Percentiles rank a stretch among this genome's conserved stretches.
phyloP scores from a whole-genome alignment of 2,888 invertebrate genomes.

The Matsumyia berberina region DNA sequence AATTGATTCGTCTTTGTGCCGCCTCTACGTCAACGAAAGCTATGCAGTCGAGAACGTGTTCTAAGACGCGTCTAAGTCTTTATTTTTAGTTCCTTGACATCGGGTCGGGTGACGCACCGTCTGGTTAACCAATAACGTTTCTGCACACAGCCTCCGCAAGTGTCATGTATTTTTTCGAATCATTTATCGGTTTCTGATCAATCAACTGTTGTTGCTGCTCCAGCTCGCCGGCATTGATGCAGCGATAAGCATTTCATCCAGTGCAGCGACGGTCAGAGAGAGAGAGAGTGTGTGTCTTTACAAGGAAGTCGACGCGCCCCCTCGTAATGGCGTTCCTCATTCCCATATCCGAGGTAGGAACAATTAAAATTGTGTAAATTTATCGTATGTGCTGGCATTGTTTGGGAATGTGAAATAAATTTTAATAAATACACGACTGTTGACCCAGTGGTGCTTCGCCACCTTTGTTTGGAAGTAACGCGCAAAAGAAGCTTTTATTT shows the following conservation, averaged over 20 bases:
- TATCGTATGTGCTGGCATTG: neutral
- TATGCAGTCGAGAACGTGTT: constrained; percentile 11
- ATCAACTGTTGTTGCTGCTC: neutral
- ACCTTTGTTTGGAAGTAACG: constrained; percentile 35
- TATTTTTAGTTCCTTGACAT: constrained; percentile 22
- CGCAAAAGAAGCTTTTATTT: constrained; percentile 41
- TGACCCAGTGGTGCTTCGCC: constrained; percentile 13
- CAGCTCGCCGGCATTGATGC: neutral
- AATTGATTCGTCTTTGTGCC: constrained; percentile 5
- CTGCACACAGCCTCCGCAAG: neutral
- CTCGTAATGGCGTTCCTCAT: constrained; percentile 73
- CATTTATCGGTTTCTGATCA: constrained; percentile 1
- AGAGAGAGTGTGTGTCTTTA: constrained; percentile 6
- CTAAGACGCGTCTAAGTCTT: constrained; percentile 22
- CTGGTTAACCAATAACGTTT: constrained; percentile 2
- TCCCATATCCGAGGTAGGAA: constrained; percentile 71
- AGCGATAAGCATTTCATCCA: neutral
- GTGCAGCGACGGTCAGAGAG: constrained; percentile 7
- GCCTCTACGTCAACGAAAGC: constrained; percentile 42
- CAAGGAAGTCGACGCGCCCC: constrained; percentile 36
- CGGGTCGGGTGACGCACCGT: constrained; percentile 23
- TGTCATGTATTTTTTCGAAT: neutral
- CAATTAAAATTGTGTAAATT: constrained; percentile 1
- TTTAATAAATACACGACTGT: constrained; percentile 16
- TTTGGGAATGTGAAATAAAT: constrained; percentile 15